Conservation (phyloP, 2,797 vertebrate species). For the Bufotes viridis region DNA sequence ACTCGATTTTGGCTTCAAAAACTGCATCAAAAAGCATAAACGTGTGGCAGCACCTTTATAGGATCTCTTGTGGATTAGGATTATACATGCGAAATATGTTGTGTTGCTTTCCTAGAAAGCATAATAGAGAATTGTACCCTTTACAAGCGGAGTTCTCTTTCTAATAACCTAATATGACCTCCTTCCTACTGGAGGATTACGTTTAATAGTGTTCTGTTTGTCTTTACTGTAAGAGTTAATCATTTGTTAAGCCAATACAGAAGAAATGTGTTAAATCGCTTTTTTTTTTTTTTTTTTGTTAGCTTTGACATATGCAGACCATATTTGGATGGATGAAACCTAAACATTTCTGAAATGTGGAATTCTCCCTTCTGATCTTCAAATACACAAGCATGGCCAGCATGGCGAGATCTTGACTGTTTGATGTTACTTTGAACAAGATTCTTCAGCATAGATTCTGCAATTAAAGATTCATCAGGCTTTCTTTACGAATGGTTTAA, state of each 20-base stretch:
- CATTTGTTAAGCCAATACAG: not conserved
- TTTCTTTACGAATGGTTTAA: not conserved
- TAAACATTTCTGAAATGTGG: slow-evolving; percentile 57
- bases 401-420: slow-evolving; percentile 29
- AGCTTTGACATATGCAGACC: slow-evolving; percentile 35
- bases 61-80: too few relatives aligned
- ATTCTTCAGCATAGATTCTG: not conserved
- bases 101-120: not conserved
- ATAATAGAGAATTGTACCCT: too few relatives aligned
- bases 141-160: too few relatives aligned
- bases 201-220: not conserved
- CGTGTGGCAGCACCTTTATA: too few relatives aligned
- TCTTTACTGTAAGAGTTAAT: not conserved
- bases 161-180: not conserved
- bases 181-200: not conserved
- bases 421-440: slow-evolving; percentile 60
- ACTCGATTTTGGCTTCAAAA: too few relatives aligned
- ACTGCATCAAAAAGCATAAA: too few relatives aligned
- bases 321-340: slow-evolving; percentile 39
- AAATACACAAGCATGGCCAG: slow-evolving; percentile 29
- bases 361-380: slow-evolving; percentile 52
- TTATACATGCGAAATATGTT: too few relatives aligned
- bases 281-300: not conserved
- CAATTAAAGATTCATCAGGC: slow-evolving; percentile 36
- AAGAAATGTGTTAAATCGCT: slow-evolving; percentile 14